Conservation (phyloP, 53 echinoderm and acorn worm genomes). For the Echinometra lucunter region DNA sequence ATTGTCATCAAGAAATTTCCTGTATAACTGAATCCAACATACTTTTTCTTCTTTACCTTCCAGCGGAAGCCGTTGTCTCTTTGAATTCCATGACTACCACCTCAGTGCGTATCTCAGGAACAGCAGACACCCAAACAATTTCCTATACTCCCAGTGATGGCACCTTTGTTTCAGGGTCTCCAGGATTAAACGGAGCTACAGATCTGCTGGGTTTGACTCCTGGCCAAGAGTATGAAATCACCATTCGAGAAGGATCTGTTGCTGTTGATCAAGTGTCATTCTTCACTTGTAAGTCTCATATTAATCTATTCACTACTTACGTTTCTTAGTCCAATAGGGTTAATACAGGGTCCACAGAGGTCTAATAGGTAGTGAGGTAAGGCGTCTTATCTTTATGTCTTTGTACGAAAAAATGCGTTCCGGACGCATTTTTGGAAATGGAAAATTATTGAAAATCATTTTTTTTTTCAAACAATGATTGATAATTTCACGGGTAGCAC, state of each 20-base stretch:
- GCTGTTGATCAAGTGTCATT: constrained; percentile 19
- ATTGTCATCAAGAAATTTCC: too few relatives aligned
- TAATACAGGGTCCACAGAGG: too few relatives aligned
- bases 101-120: neutral
- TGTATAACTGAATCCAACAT: too few relatives aligned
- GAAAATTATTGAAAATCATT: too few relatives aligned
- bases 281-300: constrained; percentile 40
- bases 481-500: too few relatives aligned
- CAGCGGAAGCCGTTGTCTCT: constrained; percentile 16
- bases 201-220: neutral
- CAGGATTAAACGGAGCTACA: neutral
- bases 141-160: constrained; percentile 11
- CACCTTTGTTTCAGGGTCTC: neutral
- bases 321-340: too few relatives aligned
- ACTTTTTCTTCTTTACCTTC: neutral
- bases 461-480: too few relatives aligned
- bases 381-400: too few relatives aligned
- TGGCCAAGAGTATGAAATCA: constrained; percentile 21
- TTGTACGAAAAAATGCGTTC: too few relatives aligned
- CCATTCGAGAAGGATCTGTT: neutral
- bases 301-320: too few relatives aligned
- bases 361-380: too few relatives aligned
- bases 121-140: neutral
- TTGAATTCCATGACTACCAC: neutral
- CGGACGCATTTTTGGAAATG: too few relatives aligned